Conservation (phyloP, 1,140 invertebrate species). For the Cotesia chilonis region DNA sequence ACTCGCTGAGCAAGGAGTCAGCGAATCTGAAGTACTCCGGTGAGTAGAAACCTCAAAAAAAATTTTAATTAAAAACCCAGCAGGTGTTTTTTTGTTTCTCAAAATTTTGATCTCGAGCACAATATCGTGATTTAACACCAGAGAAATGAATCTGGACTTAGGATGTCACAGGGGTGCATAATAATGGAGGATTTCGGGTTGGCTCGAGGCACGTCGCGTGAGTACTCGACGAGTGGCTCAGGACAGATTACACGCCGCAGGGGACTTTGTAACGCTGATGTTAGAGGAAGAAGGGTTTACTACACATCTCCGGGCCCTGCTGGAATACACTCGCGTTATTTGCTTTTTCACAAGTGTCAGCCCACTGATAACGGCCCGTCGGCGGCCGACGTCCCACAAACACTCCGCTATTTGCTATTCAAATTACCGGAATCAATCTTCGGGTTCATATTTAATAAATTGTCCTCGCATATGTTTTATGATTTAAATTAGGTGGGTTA, state of each 20-base stretch:
- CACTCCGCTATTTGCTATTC: conserved; percentile 23
- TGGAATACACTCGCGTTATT: conserved; percentile 41
- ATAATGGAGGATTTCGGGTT: conserved; percentile 61
- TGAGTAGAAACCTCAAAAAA: conserved; percentile 44
- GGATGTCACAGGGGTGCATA: conserved; percentile 58
- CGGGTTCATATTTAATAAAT: no score
- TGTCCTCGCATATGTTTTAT: no score
- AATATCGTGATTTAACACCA: conserved; percentile 41
- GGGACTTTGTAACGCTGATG: conserved; percentile 38
- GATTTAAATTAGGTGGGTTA: no score
- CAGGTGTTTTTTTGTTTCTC: conserved; percentile 17
- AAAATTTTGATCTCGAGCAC: conserved; percentile 11
- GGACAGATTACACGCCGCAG: conserved; percentile 63
- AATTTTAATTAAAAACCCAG: not conserved
- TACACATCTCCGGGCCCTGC: not conserved
- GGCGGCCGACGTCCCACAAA: conserved; percentile 33
- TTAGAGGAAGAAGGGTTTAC: conserved; percentile 47
- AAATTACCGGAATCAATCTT: conserved; percentile 44
- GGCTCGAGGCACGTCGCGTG: conserved; percentile 43
- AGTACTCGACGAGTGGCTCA: conserved; percentile 50
- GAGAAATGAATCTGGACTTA: conserved; percentile 34
- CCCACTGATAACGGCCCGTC: conserved; percentile 49
- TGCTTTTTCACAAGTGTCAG: conserved; percentile 51
- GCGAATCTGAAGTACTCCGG: conserved; percentile 63
- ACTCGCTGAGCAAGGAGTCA: conserved; percentile 62